Base-by-base conservation (phyloP, 2,113 vertebrate species). In the Vulpes ferrilata region DNA sequence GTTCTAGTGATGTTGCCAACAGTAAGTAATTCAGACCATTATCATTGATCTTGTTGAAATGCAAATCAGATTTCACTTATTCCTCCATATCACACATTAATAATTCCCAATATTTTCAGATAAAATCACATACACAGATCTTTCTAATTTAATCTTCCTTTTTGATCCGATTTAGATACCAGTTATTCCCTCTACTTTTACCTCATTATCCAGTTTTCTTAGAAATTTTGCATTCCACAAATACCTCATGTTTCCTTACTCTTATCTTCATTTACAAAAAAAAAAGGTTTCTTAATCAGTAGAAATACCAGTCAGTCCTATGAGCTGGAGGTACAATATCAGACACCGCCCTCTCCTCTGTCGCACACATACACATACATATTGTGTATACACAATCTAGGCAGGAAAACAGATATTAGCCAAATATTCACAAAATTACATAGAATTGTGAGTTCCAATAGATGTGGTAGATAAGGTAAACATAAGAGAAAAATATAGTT, bases 51-150 rank as follows among this genome's bases (percentile, higher is more conserved):
- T 85, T 83, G 30, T 80, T 88, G 69, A 97, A 92, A 90, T 62
- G 32, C 13, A 91, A 69, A 85, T 62, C 20, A 7, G 0, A 91
- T 59, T 65, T 59, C 3, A 87, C n/a, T 60, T 85, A 35, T 62
- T 92, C 8, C 11, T 5, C 55, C 48, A 23, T 23, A 78, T 35
- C 92, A 69, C 9, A 65, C 67, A 67, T 83, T 7, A 83, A 35
- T 85, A 96, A 88, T 91, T 65, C 11, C 80, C 16, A 78, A 4
- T 62, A 60, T 82, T 92, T 84, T 96, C 43, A 84, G 60, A 85
- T 27, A 81, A 32, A 91, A 82, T 60, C 64, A 64, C 13, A 55
- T 7, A 79, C 11, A 85, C 2, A 3, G 8, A 83, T 62, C 22
- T 85, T 88, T 88, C 25, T 60, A 79, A 78, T 79, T 78, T 82